These are phyloP conservation scores for Peucedramus taeniatus DNA, from an alignment of 2,113 vertebrate species.

Conservation along the genomic window DNA sequence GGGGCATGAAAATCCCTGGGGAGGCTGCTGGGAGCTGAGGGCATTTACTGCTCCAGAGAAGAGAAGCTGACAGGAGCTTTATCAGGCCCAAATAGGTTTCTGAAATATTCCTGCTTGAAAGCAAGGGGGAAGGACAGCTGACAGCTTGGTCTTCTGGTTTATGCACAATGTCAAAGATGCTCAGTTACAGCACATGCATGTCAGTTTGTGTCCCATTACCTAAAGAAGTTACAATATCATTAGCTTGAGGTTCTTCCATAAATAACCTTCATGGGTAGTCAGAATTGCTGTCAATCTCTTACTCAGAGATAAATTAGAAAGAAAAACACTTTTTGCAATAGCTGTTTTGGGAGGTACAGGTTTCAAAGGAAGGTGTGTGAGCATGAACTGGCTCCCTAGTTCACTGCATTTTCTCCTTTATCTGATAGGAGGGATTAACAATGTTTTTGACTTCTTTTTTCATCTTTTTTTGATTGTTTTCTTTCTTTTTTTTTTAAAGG, in stretches of 20 bases:
- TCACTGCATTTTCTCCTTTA: neutral
- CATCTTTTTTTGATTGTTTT: rapidly evolving
- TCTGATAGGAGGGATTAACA: neutral
- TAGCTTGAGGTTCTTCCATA: neutral
- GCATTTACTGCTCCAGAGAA: neutral
- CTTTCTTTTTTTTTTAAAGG: neutral
- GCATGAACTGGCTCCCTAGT: neutral
- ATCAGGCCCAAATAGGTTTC: neutral
- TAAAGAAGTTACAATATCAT: neutral
- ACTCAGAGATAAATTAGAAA: neutral
- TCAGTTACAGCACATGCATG: neutral
- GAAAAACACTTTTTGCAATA: neutral
- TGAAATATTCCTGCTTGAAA: neutral
- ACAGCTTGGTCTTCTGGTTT: neutral
- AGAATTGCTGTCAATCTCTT: neutral
- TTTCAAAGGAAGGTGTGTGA: neutral
- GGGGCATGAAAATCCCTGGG: neutral
- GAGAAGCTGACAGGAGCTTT: neutral
- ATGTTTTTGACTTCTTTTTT: neutral
- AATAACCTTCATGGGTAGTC: neutral
- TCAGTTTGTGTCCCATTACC: neutral
- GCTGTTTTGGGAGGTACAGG: neutral
- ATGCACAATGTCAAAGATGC: neutral
- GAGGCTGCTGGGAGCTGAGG: neutral
- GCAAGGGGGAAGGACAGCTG: neutral